Percentiles rank a stretch among this genome's conserved stretches.
phyloP scores from a whole-genome alignment of 1,140 invertebrate genomes.

The Tetramorium simillimum region DNA sequence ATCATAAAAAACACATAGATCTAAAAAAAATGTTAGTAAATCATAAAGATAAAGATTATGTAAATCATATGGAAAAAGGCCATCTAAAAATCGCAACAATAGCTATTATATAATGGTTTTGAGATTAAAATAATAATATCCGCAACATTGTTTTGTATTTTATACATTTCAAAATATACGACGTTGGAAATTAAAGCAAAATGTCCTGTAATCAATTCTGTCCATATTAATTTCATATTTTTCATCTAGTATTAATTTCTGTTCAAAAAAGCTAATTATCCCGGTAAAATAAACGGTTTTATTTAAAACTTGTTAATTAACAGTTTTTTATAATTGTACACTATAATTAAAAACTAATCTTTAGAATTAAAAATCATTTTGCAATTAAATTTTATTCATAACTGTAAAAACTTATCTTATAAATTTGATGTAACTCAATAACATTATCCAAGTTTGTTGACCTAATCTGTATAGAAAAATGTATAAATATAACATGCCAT shows the following conservation, averaged over 20 bases:
- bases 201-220: not conserved
- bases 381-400: not conserved
- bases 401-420: not conserved
- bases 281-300: not conserved
- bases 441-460: not conserved
- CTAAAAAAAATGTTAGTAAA: not conserved
- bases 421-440: not conserved
- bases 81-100: not conserved
- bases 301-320: not conserved
- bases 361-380: not conserved
- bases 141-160: not conserved
- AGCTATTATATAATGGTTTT: not conserved
- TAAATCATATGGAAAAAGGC: not conserved
- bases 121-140: not conserved
- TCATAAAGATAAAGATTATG: not conserved
- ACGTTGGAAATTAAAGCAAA: not conserved
- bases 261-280: not conserved
- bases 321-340: not conserved
- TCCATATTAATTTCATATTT: slow-evolving; percentile 5
- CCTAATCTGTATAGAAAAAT: not conserved
- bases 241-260: not conserved
- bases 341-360: not conserved
- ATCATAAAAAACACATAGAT: not conserved
- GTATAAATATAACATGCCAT: not conserved
- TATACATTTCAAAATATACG: not conserved